phyloP scores from a whole-genome alignment of 2,888 invertebrate genomes.

The Rhagium mordax region DNA sequence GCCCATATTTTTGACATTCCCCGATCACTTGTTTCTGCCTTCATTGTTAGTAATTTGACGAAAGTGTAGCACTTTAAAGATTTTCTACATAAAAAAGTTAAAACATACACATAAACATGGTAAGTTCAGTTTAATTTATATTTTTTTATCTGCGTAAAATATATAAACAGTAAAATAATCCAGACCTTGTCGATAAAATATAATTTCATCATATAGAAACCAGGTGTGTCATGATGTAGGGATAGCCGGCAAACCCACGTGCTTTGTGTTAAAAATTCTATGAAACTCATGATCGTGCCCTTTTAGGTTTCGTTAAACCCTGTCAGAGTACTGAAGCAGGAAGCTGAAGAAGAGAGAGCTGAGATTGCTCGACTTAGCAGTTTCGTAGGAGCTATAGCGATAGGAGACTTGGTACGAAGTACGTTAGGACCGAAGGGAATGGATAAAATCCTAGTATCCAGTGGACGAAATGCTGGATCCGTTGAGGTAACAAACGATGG shows the following conservation, averaged over 20 bases:
- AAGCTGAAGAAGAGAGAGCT: constrained; percentile 98
- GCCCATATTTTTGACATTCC: background rate
- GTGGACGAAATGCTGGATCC: constrained; percentile 84
- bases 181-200: background rate
- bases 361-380: constrained; percentile 98
- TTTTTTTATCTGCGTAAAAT: background rate
- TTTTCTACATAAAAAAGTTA: background rate
- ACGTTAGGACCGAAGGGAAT: constrained; percentile 99
- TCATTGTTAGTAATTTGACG: constrained; percentile 11
- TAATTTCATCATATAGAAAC: constrained; percentile 36
- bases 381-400: constrained; percentile 98
- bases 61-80: background rate
- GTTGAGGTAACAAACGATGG: constrained; percentile 99
- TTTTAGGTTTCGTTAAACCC: constrained; percentile 90
- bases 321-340: constrained; percentile 93
- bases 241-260: constrained; percentile 56
- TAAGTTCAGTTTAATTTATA: background rate
- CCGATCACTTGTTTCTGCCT: background rate
- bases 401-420: constrained; percentile 98
- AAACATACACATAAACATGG: constrained; percentile 1
- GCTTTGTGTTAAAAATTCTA: constrained; percentile 34
- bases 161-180: background rate
- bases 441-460: constrained; percentile 91
- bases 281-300: background rate
- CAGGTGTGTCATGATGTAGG: constrained; percentile 58